Base-by-base conservation (phyloP, 2,888 invertebrate genomes). In the Athalia cordata region DNA sequence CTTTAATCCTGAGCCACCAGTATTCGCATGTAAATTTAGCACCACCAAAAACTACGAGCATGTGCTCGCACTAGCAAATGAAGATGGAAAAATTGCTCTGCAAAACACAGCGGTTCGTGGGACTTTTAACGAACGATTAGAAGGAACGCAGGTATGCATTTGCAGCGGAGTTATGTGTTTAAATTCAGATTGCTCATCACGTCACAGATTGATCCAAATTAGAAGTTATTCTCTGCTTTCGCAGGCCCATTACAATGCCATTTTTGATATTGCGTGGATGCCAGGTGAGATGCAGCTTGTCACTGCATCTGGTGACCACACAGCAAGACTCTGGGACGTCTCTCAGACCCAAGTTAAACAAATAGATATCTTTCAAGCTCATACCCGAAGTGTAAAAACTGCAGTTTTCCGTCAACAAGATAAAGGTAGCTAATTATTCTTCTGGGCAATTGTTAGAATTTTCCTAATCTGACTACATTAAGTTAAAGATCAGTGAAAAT, bases 211-310 rank as follows among this genome's bases (percentile, higher is more conserved):
- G 29, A 29, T 29, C 29, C 0, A 29, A 29, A 2, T 29, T 29
- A 29, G 29, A 29, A 75, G 15, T 74, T 50, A 50, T 55, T 50
- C 11, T 50, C 62, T 1, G 13, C 4, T 55, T 55, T 87, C 80
- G 81, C 85, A 91, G 84, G 92, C 92, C 79, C 98, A 98, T 90
- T 93, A 93, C 85, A 97, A 98, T 92, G 97, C 97, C 0, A 95
- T 98, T 52, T 98, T 97, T 88, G 97, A 98, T 89, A 88, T 98
- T 76, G 95, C 95, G 0, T 98, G 98, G 98, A 94, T 95, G 91
- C 95, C 95, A 0, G 92, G 93, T 0, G 92, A 94, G 85, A 93
- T 93, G 92, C 95, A 94, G 85, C 92, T 98, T 79, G 93, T 97
- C 0, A 97, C 97, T 4, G 97, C 95, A 0, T 96, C 97, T 65